Evolutionary conservation across 2,113 vertebrate species (phyloP).

Genomic region (Hystrix cristata): DNA sequence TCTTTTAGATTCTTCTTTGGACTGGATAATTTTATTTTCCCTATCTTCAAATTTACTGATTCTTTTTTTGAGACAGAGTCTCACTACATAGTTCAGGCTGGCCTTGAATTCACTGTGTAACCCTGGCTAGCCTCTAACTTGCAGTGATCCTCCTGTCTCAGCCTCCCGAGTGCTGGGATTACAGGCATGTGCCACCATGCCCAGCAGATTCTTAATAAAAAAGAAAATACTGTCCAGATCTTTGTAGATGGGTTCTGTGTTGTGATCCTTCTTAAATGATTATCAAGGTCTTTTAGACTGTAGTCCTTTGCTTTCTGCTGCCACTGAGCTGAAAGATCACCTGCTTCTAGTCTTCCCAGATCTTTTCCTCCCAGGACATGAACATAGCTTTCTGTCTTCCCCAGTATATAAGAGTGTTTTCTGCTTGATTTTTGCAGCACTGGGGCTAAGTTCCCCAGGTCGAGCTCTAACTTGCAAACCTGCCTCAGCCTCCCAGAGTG

Average conservation of each 20-base stretch:
- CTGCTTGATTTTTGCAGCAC: not conserved
- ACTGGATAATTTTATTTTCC: not conserved
- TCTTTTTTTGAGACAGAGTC: not conserved
- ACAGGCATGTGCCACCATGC: not conserved
- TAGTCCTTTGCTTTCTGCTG: not conserved
- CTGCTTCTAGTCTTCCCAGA: not conserved
- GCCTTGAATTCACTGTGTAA: not conserved
- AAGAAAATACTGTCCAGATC: not conserved
- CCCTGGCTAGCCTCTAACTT: too few species aligned
- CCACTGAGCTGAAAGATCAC: not conserved
- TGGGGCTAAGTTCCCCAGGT: not conserved
- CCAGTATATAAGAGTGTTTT: not conserved
- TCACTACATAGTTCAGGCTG: not conserved
- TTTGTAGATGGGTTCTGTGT: not conserved
- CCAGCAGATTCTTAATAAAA: not conserved
- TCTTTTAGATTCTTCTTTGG: not conserved
- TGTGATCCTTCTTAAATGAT: not conserved
- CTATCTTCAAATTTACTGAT: not conserved
- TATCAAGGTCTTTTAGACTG: not conserved
- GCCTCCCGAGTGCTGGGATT: not conserved
- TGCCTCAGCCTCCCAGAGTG: not conserved
- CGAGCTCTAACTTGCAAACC: not conserved
- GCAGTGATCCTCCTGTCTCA: not conserved
- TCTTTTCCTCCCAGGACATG: not conserved
- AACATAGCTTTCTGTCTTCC: not conserved